Evolutionary conservation across 2,113 vertebrate species (phyloP), one percentile per base, ranked within the genome.

Genomic region (Peromyscus leucopus): DNA sequence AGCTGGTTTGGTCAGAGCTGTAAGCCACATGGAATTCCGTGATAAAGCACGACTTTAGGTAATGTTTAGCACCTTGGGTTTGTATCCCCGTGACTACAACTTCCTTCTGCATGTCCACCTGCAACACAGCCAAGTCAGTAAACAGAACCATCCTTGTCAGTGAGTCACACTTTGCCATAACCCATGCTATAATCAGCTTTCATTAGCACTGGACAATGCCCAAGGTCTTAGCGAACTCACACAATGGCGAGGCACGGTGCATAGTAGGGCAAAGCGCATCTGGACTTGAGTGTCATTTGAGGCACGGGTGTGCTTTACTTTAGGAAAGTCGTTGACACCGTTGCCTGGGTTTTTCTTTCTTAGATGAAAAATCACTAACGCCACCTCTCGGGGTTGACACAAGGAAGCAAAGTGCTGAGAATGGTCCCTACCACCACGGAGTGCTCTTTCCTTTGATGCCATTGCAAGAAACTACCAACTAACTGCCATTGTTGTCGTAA

Each of bases 71-170:
- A 88, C 99, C 99, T 94, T 99, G 99, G 0, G 99, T 99, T 95
- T 99, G 99, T 96, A 99, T 99, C 94, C 99, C 99, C 36, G 99
- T 99, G 94, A 99, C 96, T 87, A 99, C 95, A 72, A 99, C 99
- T 36, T 99, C 98, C 95, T 99, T 99, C 98, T 98, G 98, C 93
- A 99, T 99, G 98, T 99, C 99, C 96, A 99, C 99, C 99, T 99
- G 91, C 79, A 83, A 94, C 0, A 97, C 0, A 98, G 88, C 55
- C 92, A 89, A 91, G 10, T 39, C 31, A 31, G 48, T 85, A 74
- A 91, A 67, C 48, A 75, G 33, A 89, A n/a, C 21, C 15, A 36
- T 61, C 76, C 39, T 33, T 36, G 31, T 63, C 22, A 36, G 7
- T 46, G 33, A 94, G 57, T 87, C 39, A 89, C 33, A 9, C 1